These are phyloP conservation scores for Saxidomus purpurata DNA, from an alignment of 1,140 invertebrate genomes.

Conservation along the genomic window DNA sequence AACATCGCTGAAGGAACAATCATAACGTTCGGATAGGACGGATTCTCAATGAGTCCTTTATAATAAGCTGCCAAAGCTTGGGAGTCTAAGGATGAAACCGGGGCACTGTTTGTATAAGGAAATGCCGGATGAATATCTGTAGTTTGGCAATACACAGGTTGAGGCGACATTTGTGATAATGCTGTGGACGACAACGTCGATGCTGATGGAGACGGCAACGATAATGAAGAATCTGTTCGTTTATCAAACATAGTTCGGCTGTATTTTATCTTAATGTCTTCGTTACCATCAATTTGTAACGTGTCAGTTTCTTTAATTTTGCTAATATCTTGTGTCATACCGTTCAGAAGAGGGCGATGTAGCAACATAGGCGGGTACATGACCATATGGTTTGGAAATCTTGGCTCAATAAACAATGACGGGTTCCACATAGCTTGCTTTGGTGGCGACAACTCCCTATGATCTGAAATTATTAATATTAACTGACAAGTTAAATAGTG, in stretches of 20 bases:
- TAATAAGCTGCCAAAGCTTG: slow-evolving; percentile 37
- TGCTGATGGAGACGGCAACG: neutral
- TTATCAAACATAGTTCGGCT: neutral
- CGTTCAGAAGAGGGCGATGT: neutral
- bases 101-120: neutral
- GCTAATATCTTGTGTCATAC: neutral
- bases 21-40: slow-evolving; percentile 35
- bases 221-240: neutral
- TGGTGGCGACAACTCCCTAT: neutral
- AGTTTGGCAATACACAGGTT: slow-evolving; percentile 7
- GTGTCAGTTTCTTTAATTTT: neutral
- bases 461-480: slow-evolving; percentile 17
- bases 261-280: neutral
- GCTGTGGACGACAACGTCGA: neutral
- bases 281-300: neutral
- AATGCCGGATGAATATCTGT: neutral
- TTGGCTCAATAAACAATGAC: neutral
- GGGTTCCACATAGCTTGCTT: slow-evolving; percentile 20
- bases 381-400: neutral
- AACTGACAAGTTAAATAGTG: too few relatives aligned
- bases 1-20: neutral
- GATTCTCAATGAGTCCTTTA: neutral
- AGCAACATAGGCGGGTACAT: slow-evolving; percentile 20
- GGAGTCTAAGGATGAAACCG: neutral
- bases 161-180: neutral